Evolutionary conservation across 2,888 invertebrate species (phyloP).

Genomic region (Meiosimyza platycephala): DNA sequence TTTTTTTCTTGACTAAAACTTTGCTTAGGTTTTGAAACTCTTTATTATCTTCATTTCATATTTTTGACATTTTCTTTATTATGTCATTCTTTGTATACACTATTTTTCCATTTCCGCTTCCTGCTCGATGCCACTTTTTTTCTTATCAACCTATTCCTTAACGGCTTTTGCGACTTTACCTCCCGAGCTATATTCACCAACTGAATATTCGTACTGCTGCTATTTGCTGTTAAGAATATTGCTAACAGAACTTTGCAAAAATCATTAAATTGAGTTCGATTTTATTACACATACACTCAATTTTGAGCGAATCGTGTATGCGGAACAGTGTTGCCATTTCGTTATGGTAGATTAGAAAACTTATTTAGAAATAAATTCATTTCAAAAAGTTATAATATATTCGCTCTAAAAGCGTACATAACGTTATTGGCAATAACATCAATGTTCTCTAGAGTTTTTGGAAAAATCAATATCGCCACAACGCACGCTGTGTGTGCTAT

Average conservation of each 20-base stretch:
- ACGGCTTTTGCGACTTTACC: constrained; percentile 10
- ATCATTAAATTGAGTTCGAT: constrained; percentile 12
- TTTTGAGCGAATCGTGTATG: not conserved
- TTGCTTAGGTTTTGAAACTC: too few species aligned
- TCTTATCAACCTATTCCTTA: too few species aligned
- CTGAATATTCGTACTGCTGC: constrained; percentile 18
- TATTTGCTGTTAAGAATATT: constrained; percentile 30
- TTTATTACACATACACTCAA: not conserved
- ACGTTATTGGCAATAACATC: too few species aligned
- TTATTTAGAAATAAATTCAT: not conserved
- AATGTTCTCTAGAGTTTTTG: not conserved
- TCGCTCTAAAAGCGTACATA: too few species aligned
- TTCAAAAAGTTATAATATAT: too few species aligned
- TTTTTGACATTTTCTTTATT: constrained; percentile 24
- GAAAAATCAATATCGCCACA: not conserved
- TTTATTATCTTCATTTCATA: too few species aligned
- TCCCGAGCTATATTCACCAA: constrained; percentile 22
- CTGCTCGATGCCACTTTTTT: not conserved
- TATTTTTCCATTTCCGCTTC: constrained; percentile 7
- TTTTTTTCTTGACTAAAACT: not conserved
- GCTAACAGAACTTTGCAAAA: constrained; percentile 17
- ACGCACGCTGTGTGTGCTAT: not conserved
- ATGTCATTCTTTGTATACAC: constrained; percentile 5
- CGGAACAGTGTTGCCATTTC: not conserved
- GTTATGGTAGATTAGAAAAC: not conserved